Evolutionary conservation across 1,140 invertebrate species (phyloP).

Genomic region (Periplaneta americana): DNA sequence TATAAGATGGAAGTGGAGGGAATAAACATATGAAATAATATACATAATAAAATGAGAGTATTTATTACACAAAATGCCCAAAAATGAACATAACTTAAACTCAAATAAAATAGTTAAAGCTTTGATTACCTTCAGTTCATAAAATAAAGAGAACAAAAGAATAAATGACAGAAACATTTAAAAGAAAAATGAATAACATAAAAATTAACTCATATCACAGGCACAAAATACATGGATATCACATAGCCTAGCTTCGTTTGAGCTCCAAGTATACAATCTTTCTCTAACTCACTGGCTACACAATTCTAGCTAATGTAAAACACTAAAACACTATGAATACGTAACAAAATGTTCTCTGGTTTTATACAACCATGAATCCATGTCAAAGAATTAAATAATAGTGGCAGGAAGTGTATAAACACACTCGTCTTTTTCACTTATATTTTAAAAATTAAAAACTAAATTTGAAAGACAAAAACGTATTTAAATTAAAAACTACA

Average conservation of each 20-base stretch:
- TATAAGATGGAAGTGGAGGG: neutral
- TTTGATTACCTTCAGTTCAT: neutral
- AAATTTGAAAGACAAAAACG: too few relatives aligned
- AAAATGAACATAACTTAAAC: neutral
- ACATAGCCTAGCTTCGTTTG: constrained; percentile 12
- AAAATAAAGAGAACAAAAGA: neutral
- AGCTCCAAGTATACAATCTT: neutral
- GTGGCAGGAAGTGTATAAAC: too few relatives aligned
- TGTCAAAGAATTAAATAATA: too few relatives aligned
- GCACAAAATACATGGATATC: neutral
- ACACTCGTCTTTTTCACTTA: too few relatives aligned
- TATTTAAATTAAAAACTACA: too few relatives aligned
- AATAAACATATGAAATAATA: neutral
- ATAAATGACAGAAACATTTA: too few relatives aligned
- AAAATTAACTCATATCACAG: neutral
- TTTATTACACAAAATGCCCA: neutral
- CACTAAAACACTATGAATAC: too few relatives aligned
- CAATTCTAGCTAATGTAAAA: too few relatives aligned
- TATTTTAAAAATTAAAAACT: too few relatives aligned
- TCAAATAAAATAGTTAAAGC: neutral
- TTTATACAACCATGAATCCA: too few relatives aligned
- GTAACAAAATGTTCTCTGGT: too few relatives aligned
- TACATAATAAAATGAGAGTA: neutral
- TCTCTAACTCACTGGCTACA: neutral
- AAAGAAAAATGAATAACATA: neutral